A percentile compares a stretch with the other conserved stretches of the same genome.
Evolutionary conservation across 2,113 vertebrate genomes (phyloP).

Genomic region (Nibea albiflora): DNA sequence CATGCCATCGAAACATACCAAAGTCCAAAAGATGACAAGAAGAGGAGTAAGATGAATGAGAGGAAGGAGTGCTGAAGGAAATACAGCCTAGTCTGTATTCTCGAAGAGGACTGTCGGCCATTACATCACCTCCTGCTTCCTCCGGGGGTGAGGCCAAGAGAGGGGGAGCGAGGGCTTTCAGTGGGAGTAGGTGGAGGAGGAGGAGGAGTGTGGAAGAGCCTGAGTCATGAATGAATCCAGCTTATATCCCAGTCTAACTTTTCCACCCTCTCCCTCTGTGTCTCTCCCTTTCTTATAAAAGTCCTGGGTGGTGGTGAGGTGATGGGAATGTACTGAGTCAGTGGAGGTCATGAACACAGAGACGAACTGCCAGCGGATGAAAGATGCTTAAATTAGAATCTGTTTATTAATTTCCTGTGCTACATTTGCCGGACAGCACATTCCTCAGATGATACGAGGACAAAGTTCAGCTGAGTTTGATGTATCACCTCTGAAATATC

Average conservation of each 20-base stretch:
- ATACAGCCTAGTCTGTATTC: neutral
- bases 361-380: constrained; percentile 24
- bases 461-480: neutral
- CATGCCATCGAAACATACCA: constrained; percentile 30
- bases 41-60: constrained; percentile 12
- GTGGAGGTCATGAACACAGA: constrained; percentile 27
- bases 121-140: constrained; percentile 47
- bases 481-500: neutral
- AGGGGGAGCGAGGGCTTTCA: neutral
- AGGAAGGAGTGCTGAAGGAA: neutral
- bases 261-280: neutral
- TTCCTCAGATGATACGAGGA: constrained; percentile 30
- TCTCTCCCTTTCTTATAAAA: neutral
- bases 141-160: neutral
- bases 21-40: constrained; percentile 39
- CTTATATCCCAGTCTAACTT: neutral
- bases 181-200: constrained; percentile 3
- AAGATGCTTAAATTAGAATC: constrained; percentile 39
- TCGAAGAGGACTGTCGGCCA: neutral
- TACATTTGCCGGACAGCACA: neutral
- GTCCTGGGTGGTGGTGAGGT: neutral
- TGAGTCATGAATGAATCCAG: constrained; percentile 38
- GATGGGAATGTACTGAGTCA: constrained; percentile 36
- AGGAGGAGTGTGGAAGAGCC: constrained; percentile 12
- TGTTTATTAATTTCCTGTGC: constrained; percentile 39